phyloP scores from a whole-genome alignment of 1,140 invertebrate genomes.

The Cydia fagiglandana region DNA sequence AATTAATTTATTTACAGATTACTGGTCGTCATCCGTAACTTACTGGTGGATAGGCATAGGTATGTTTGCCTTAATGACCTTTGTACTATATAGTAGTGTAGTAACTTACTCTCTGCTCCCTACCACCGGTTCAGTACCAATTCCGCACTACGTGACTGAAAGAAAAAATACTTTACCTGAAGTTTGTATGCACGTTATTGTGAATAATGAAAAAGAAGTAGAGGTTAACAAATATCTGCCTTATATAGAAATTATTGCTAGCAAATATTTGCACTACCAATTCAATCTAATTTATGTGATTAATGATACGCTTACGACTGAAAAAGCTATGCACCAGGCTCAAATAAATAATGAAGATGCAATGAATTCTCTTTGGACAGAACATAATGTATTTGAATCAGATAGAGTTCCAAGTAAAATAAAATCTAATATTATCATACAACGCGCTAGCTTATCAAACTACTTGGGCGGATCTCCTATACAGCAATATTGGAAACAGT shows the following conservation, averaged over 20 bases:
- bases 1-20: constrained; percentile 57
- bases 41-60: constrained; percentile 68
- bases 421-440: constrained; percentile 45
- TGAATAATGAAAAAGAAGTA: constrained; percentile 43
- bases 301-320: constrained; percentile 49
- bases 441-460: constrained; percentile 49
- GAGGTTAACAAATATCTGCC: constrained; percentile 51
- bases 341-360: constrained; percentile 62
- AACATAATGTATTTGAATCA: constrained; percentile 33
- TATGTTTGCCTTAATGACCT: constrained; percentile 60
- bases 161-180: constrained; percentile 38
- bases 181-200: constrained; percentile 63
- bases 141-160: constrained; percentile 30
- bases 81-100: constrained; percentile 65
- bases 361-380: constrained; percentile 50
- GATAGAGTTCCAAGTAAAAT: constrained; percentile 35
- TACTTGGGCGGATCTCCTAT: constrained; percentile 60
- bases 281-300: constrained; percentile 55
- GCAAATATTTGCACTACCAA: constrained; percentile 52
- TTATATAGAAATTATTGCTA: constrained; percentile 51
- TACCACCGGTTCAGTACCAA: constrained; percentile 39
- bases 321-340: constrained; percentile 42
- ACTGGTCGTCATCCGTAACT: constrained; percentile 56
- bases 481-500: constrained; percentile 52
- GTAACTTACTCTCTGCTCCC: constrained; percentile 52